phyloP scores from a whole-genome alignment of 2,888 invertebrate species.

The Hypomecis atomaria region DNA sequence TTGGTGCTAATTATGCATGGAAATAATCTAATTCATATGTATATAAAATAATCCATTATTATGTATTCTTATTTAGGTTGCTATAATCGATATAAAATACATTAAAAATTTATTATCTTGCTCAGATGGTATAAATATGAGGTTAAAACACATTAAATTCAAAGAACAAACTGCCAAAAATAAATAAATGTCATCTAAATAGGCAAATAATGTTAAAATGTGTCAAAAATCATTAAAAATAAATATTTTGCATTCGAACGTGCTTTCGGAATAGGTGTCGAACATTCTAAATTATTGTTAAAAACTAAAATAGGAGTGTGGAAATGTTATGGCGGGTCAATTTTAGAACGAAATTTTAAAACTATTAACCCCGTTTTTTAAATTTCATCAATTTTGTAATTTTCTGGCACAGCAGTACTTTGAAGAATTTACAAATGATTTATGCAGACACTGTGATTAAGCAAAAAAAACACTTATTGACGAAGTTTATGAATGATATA shows the following conservation, averaged over 20 bases:
- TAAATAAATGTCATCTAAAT: constrained; percentile 42
- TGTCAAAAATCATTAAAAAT: constrained; percentile 55
- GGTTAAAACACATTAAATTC: constrained; percentile 29
- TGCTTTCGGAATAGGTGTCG: constrained; percentile 45
- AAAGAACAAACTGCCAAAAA: constrained; percentile 62
- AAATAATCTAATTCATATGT: not conserved
- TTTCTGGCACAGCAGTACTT: not conserved
- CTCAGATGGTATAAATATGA: constrained; percentile 8
- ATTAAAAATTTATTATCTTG: not conserved
- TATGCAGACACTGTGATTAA: not conserved
- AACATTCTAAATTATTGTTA: constrained; percentile 71
- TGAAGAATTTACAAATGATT: not conserved
- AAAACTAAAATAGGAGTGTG: constrained; percentile 37
- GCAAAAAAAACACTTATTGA: too few species aligned
- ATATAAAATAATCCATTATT: not conserved
- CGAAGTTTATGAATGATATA: too few species aligned
- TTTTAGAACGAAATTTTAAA: constrained; percentile 57
- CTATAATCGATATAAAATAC: not conserved
- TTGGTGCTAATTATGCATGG: not conserved
- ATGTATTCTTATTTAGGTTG: not conserved
- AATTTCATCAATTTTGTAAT: not conserved
- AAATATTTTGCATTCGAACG: constrained; percentile 44
- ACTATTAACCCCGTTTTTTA: not conserved
- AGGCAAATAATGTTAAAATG: constrained; percentile 43
- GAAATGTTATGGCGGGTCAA: constrained; percentile 63